Evolutionary conservation across 1,140 invertebrate genomes (phyloP).

Genomic region (Thalassaphorura encarpata): DNA sequence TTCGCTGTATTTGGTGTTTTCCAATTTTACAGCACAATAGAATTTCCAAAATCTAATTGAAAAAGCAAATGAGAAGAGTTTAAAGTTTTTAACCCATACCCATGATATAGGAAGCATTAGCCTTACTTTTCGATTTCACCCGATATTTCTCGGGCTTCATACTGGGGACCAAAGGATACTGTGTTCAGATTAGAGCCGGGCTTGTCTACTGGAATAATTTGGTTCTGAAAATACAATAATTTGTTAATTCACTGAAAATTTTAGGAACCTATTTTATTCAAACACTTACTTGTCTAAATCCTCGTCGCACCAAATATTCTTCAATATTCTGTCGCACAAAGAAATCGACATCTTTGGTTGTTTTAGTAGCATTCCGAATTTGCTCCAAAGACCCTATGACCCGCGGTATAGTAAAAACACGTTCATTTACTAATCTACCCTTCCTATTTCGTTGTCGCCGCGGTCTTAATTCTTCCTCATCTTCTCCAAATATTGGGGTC

Average conservation of each 20-base stretch:
- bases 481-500: no score
- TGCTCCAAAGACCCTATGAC: no score
- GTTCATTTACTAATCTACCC: no score
- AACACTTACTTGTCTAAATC: neutral
- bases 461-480: no score
- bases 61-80: neutral
- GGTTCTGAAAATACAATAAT: neutral
- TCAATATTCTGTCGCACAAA: conserved; percentile 2
- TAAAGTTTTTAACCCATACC: neutral
- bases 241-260: neutral
- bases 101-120: neutral
- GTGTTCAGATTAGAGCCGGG: conserved; percentile 2
- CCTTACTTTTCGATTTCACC: conserved; percentile 16
- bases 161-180: conserved; percentile 17
- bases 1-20: neutral
- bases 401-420: no score
- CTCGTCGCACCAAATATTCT: conserved; percentile 4
- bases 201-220: neutral
- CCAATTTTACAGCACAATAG: conserved; percentile 6
- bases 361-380: neutral
- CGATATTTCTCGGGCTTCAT: conserved; percentile 14
- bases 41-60: conserved; percentile 25
- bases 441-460: no score
- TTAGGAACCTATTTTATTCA: neutral
- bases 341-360: neutral